Evolutionary conservation across 1,140 invertebrate species (phyloP), one percentile per base, ranked within the genome.

Genomic region (Chironomus striatipennis): DNA sequence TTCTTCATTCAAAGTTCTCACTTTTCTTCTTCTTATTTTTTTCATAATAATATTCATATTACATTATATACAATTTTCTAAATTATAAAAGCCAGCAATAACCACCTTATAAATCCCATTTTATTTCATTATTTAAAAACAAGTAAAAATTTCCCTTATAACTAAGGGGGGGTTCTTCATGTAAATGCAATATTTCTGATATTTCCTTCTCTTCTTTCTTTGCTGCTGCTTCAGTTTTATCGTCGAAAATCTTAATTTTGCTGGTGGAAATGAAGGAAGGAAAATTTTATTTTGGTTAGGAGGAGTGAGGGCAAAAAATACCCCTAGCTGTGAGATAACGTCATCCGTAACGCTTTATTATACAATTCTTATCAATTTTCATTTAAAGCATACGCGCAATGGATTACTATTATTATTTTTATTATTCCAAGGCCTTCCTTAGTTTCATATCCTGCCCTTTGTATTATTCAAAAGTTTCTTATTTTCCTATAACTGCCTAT

Each of bases 71-170:
- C 24, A 34, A 34, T 34, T 34, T 34, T 34, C 24, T 34, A 34
- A 34, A 34, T 34, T 34, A 57, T 57, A 57, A 57, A 57, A 57
- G 24, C 9, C n/a, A 18, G 65, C 65, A 70, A 70, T 70, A 70
- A 70, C 65, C 65, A 70, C 65, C 65, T 70, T 70, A 70, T 70
- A 70, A 70, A 70, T 70, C 65, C 65, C n/a, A 70, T 70, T 70
- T 57, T 20, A 70, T 70, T 70, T 70, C 18, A 70, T 57, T 57
- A 47, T 9, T 47, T 47, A 15, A 47, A 47, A 47, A 47, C 8
- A 47, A 47, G 43, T 47, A 47, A 5, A 5, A 12, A 12, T 12
- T n/a, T 57, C 12, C 12, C 4, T n/a, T 5, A n/a, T 12, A 12
- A 57, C n/a, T 57, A 5, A 57, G 47, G 47, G 47, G 8, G 47